phyloP scores from a whole-genome alignment of 2,797 vertebrate species.

The Australoheros facetus region DNA sequence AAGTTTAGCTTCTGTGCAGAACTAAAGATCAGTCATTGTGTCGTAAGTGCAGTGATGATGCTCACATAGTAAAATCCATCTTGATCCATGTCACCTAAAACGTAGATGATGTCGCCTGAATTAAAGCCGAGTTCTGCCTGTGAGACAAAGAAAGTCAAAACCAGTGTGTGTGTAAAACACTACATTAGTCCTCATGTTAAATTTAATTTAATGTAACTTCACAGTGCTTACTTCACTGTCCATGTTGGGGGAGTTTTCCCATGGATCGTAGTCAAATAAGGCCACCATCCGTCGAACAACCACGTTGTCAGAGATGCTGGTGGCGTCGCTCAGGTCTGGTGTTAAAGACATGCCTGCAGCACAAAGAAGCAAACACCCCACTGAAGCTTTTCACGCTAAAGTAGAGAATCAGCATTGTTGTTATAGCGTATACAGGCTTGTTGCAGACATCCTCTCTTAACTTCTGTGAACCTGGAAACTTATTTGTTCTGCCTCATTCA shows the following conservation, averaged over 20 bases:
- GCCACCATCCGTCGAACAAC: slow-evolving; percentile 87
- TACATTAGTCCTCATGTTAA: background rate
- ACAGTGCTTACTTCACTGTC: slow-evolving; percentile 86
- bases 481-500: background rate
- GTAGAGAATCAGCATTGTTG: background rate
- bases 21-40: background rate
- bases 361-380: background rate
- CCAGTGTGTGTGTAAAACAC: background rate
- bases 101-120: slow-evolving; percentile 92
- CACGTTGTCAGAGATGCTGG: slow-evolving; percentile 56
- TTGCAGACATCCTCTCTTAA: background rate
- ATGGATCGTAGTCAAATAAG: slow-evolving; percentile 93
- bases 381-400: background rate
- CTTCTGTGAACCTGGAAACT: background rate
- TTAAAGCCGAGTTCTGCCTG: slow-evolving; percentile 90
- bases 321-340: slow-evolving; percentile 52
- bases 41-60: background rate
- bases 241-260: slow-evolving; percentile 91
- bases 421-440: background rate
- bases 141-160: background rate
- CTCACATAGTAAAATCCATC: slow-evolving; percentile 96
- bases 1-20: background rate
- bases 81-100: slow-evolving; percentile 90
- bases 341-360: slow-evolving; percentile 49
- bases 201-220: background rate